Evolutionary conservation across 1,140 invertebrate genomes (phyloP), one percentile per base, ranked within the genome.

Genomic region (Heliconius eleuchia): DNA sequence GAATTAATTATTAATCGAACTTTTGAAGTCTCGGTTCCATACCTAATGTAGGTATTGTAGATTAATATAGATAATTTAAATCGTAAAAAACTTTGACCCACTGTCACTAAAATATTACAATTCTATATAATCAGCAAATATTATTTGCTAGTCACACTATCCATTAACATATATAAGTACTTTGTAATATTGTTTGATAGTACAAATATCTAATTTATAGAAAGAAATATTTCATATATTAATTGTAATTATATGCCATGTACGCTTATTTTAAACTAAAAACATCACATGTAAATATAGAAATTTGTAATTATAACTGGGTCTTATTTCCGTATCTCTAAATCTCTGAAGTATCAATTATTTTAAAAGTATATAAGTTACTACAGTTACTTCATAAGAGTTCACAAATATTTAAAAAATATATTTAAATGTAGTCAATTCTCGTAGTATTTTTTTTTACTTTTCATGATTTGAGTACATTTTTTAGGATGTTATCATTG

Each of bases 191-290:
- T 93, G 91, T 91, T 92, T 92, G 91, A 94, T 94, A 94, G 93
- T 94, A 94, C 93, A 94, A 94, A 94, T 90, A 92, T 91, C 86
- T 94, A 94, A 94, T 94, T 93, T 94, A 92, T 94, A 94, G 89
- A 52, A 85, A 89, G 87, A 60, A 91, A 90, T 91, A 87, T 92
- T 89, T 91, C 88, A 90, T 92, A 92, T 93, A 91, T 91, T 91
- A 92, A 92, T 91, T 92, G 88, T 93, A 93, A 92, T 93, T 92
- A 91, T 94, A 94, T 91, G 93, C 92, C 92, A 93, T 94, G 91
- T 94, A 94, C 93, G 93, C 93, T 94, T 94, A 94, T 94, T 94
- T 92, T 92, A 93, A 93, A 92, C 90, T 91, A 92, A 91, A 87
- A 92, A 92, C 90, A 92, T 93, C 92, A 94, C 92, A 89, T 94